Conservation (phyloP, 2,888 invertebrate genomes). For the Lathronympha strigana region DNA sequence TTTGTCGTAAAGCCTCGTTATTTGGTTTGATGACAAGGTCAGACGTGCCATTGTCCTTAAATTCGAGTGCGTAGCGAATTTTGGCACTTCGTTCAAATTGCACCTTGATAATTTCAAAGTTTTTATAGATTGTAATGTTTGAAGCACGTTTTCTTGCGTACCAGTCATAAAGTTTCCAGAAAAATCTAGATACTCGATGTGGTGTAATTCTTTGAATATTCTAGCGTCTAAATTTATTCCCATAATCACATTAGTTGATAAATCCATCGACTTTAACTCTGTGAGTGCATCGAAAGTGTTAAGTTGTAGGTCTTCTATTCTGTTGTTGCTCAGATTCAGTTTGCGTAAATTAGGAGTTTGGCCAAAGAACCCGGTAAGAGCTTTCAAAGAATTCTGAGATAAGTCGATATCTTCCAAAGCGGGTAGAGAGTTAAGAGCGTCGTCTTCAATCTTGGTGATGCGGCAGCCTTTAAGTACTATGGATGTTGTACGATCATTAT, state of each 20-base stretch:
- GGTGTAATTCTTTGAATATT: slow-evolving; percentile 54
- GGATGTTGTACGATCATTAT: slow-evolving; percentile 11
- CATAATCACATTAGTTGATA: slow-evolving; percentile 51
- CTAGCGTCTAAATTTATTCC: slow-evolving; percentile 55
- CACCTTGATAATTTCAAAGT: slow-evolving; percentile 60
- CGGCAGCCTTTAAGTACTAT: slow-evolving; percentile 28
- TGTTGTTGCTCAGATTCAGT: slow-evolving; percentile 29
- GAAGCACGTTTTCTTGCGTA: slow-evolving; percentile 51
- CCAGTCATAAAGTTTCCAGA: slow-evolving; percentile 63
- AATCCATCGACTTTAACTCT: slow-evolving; percentile 22
- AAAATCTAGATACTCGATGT: slow-evolving; percentile 58
- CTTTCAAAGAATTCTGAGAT: slow-evolving; percentile 14
- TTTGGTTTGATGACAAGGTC: slow-evolving; percentile 63
- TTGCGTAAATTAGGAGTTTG: slow-evolving; percentile 26
- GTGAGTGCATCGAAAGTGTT: slow-evolving; percentile 18
- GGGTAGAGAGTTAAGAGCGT: slow-evolving; percentile 19
- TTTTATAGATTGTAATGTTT: slow-evolving; percentile 53
- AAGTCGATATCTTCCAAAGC: slow-evolving; percentile 31
- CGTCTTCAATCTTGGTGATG: slow-evolving; percentile 21
- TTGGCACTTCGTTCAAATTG: slow-evolving; percentile 60
- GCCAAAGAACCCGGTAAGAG: background rate
- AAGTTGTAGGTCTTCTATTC: slow-evolving; percentile 19
- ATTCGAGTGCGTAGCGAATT: slow-evolving; percentile 58
- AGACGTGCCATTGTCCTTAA: slow-evolving; percentile 63
- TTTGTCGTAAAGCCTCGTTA: slow-evolving; percentile 53